Base-by-base conservation (phyloP, 2,797 vertebrate species). In the Gymnodraco acuticeps region DNA sequence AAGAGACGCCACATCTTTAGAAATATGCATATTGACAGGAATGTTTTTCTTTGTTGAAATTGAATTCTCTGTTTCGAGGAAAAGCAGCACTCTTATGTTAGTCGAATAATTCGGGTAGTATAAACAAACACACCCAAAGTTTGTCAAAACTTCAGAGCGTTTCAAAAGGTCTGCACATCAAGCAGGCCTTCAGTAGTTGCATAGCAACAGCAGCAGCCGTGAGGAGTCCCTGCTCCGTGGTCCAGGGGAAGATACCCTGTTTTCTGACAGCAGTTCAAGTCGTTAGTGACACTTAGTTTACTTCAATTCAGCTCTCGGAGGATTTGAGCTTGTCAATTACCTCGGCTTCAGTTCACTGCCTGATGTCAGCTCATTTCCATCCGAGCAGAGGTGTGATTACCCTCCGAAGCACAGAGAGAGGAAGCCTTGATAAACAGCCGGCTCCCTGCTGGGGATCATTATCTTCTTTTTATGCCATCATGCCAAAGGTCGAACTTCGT, bases 391-490 rank as follows among this genome's bases (percentile, higher is more conserved):
- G 58, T 75, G 71, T 78, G 85, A 92, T 93, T 92, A 83, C 60
- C 53, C 86, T 88, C 71, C 64, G 50, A 58, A 60, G 89, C 75
- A 80, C 82, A 82, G 78, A 63, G 79, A 91, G 75, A 81, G 70
- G 73, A 79, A 61, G 79, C 77, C 75, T 82, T 85, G 84, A 87
- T 90, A 84, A 84, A 78, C 85, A 87, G 66, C 61, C 52, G 17
- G 48, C 56, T 88, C 70, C 84, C 84, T 63, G 68, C 78, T 81
- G 82, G 82, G 78, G 89, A 81, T 87, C 86, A 91, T 93, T 91
- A 89, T 86, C 74, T 87, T 76, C 80, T 87, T 38, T 76, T 82
- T 27, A 19, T 42, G 74, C 46, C 73, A 54, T 73, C 43, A 82
- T 69, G 59, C 65, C 63, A 91, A 90, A 92, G 93, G 91, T 93